These are phyloP conservation scores for Cherax destructor DNA, from an alignment of 1,140 invertebrate genomes.

Conservation along the genomic window DNA sequence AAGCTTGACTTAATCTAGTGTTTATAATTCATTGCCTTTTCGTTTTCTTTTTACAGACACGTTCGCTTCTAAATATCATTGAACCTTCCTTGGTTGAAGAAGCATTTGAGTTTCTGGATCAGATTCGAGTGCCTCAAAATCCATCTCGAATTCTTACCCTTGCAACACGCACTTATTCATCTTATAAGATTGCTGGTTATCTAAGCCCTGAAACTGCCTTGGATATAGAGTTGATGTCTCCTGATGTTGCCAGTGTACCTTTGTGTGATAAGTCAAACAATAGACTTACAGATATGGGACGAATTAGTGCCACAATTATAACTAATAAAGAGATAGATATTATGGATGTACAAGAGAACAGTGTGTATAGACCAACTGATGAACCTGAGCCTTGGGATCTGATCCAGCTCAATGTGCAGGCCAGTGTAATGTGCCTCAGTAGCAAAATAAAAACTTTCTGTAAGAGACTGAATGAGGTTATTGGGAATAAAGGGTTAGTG, in stretches of 20 bases:
- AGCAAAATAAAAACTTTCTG: conserved; percentile 79
- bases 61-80: conserved; percentile 87
- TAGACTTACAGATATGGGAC: conserved; percentile 18
- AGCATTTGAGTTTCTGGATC: conserved; percentile 87
- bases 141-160: conserved; percentile 67
- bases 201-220: conserved; percentile 67
- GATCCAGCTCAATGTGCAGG: conserved; percentile 91
- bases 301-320: neutral
- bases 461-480: conserved; percentile 39
- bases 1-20: neutral
- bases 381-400: conserved; percentile 92
- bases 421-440: conserved; percentile 89
- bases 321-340: conserved; percentile 62
- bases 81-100: conserved; percentile 90
- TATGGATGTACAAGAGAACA: conserved; percentile 78
- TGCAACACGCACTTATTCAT: conserved; percentile 62
- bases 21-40: neutral
- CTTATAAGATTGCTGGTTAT: conserved; percentile 64
- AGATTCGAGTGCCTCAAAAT: conserved; percentile 77
- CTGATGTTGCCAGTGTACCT: conserved; percentile 33
- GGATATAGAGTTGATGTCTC: conserved; percentile 63
- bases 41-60: conserved; percentile 77
- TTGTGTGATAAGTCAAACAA: conserved; percentile 3
- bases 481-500: neutral
- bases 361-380: conserved; percentile 88